Conservation (phyloP, 2,888 invertebrate genomes). For the Tineola bisselliella region DNA sequence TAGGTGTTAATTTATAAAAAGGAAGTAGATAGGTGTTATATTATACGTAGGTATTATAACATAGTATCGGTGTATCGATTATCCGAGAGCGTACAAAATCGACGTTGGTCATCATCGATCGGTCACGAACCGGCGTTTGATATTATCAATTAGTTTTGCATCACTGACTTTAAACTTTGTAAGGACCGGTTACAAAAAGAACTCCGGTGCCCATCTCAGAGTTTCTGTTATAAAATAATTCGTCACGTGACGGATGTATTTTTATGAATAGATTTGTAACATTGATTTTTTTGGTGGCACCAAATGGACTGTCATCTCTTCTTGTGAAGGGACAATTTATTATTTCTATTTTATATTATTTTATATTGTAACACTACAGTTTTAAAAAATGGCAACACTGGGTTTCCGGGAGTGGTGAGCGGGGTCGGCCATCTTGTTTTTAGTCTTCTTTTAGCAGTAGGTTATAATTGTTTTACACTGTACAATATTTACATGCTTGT, state of each 20-base stretch:
- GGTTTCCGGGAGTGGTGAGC: no score
- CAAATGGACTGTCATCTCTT: background rate
- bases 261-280: background rate
- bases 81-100: background rate
- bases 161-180: constrained; percentile 14
- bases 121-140: constrained; percentile 31
- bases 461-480: no score
- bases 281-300: no score
- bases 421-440: no score
- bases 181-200: background rate
- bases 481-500: no score
- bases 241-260: background rate
- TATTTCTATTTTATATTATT: no score
- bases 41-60: background rate
- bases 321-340: background rate
- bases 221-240: background rate
- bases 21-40: no score
- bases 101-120: constrained; percentile 21
- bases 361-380: no score
- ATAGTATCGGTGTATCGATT: background rate
- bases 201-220: background rate
- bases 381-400: no score
- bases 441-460: no score
- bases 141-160: constrained; percentile 49
- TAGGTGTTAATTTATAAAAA: no score